phyloP scores from a whole-genome alignment of 23 tunicate species.

The Oikopleura vanhoeffeni region DNA sequence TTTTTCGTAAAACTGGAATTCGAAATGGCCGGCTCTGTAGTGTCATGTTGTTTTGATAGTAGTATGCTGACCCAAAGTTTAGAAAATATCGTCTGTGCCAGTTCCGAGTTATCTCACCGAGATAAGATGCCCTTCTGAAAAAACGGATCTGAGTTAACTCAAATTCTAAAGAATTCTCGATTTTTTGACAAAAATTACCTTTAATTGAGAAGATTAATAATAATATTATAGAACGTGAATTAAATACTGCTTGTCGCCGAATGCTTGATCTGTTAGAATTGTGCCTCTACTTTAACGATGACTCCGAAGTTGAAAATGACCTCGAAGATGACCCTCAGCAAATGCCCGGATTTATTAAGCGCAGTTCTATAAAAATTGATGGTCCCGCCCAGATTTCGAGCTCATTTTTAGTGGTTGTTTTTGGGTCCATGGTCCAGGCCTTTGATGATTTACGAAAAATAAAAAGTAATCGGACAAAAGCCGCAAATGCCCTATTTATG shows the following conservation, averaged over 20 bases:
- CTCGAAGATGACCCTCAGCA: background rate
- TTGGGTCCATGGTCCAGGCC: background rate
- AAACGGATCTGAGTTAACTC: too few species aligned
- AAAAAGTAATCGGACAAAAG: background rate
- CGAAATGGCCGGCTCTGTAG: too few species aligned
- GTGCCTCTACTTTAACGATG: background rate
- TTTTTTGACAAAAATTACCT: too few species aligned
- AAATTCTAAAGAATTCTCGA: too few species aligned
- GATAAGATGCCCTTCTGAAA: too few species aligned
- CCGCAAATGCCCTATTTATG: slow-evolving; percentile 3
- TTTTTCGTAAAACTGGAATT: too few species aligned
- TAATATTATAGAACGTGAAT: slow-evolving; percentile 5
- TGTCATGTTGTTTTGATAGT: too few species aligned
- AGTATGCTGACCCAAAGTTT: too few species aligned
- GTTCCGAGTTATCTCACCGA: too few species aligned
- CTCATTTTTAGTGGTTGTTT: background rate
- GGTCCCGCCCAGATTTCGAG: background rate
- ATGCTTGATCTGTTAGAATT: background rate
- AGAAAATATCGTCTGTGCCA: too few species aligned
- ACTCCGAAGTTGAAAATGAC: background rate
- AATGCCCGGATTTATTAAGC: background rate
- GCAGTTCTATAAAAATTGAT: background rate
- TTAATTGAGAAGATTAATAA: too few species aligned
- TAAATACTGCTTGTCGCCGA: slow-evolving; percentile 5
- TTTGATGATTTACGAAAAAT: background rate